Base-by-base conservation (phyloP, 2,888 invertebrate species). In the Pyrocoelia pectoralis region DNA sequence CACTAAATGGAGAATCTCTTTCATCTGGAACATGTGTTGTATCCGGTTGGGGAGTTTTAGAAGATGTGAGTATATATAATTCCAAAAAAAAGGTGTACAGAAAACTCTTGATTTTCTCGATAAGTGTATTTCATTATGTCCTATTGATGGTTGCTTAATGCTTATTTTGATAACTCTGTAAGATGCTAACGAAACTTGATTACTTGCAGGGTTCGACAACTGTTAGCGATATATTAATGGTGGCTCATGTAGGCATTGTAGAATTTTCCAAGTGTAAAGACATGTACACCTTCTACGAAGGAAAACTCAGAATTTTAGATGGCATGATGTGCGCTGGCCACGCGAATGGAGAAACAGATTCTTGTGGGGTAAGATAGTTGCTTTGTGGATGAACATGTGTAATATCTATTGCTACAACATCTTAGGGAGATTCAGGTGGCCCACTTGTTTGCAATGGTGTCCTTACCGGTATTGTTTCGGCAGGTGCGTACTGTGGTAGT, bases 401-500 rank as follows among this genome's bases (percentile, higher is more conserved):
- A 24, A 24, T 3, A 24, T 6, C 6, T 5, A 24, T 24, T n/a
- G n/a, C n/a, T n/a, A n/a, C n/a, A 24, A 24, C 24, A 6, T 24
- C 6, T 24, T 67, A 75, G 74, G 75, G 74, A n/a, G 75, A 75
- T 66, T 75, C 75, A 3, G 75, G 75, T 49, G 75, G 75, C 13
- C 74, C 75, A 1, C 51, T 75, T 40, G 63, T 72, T 14, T 73
- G 73, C 46, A 41, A 67, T 18, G 74, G 73, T 15, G 41, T 65
- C n/a, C 64, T 73, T 46, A 66, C 70, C 5, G 74, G 76, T 15
- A 67, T 74, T 10, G 72, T 75, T 38, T 75, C 74, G 9, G 72
- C 71, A 13, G 75, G 75, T 41, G 68, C 57, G 24, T 72, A 72
- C 14, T 75, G 75, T 58, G 74, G 68, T 10, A 59, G 59, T 24